Conservation (phyloP, 2,797 vertebrate species). For the Acanthiza pusilla region DNA sequence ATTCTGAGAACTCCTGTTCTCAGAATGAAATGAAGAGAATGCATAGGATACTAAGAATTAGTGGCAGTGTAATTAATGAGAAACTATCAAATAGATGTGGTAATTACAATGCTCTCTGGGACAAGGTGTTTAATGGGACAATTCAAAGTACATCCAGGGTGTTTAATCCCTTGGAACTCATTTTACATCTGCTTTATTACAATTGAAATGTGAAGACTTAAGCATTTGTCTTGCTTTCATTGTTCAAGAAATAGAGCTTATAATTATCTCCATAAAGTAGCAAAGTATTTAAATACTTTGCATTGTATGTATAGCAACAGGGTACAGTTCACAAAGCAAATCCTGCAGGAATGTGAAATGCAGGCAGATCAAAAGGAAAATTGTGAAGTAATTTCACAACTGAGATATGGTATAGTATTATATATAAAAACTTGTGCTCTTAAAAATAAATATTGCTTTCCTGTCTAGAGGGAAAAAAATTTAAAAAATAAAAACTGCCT, state of each 20-base stretch:
- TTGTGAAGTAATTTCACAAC: background rate
- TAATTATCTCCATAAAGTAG: constrained; percentile 45
- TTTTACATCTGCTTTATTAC: constrained; percentile 52
- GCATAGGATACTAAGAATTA: background rate
- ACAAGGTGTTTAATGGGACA: constrained; percentile 44
- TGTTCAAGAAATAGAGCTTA: constrained; percentile 58
- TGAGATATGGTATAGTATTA: background rate
- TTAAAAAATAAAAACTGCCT: background rate
- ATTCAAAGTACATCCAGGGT: constrained; percentile 33
- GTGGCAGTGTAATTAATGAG: constrained; percentile 24
- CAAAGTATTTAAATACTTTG: constrained; percentile 40
- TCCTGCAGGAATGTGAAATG: background rate
- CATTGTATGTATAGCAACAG: constrained; percentile 17
- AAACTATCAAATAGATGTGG: background rate
- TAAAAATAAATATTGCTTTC: background rate
- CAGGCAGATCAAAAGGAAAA: constrained; percentile 19
- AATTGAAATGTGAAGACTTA: constrained; percentile 19
- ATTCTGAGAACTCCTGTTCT: background rate
- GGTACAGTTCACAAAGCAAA: constrained; percentile 1
- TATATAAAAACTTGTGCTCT: background rate
- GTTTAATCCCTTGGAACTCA: constrained; percentile 33
- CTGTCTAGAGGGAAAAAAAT: background rate
- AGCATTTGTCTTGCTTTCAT: constrained; percentile 31
- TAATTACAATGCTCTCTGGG: constrained; percentile 33
- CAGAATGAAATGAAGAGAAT: background rate